Base-by-base conservation (phyloP, 1,140 invertebrate species). In the Drosophila tani region DNA sequence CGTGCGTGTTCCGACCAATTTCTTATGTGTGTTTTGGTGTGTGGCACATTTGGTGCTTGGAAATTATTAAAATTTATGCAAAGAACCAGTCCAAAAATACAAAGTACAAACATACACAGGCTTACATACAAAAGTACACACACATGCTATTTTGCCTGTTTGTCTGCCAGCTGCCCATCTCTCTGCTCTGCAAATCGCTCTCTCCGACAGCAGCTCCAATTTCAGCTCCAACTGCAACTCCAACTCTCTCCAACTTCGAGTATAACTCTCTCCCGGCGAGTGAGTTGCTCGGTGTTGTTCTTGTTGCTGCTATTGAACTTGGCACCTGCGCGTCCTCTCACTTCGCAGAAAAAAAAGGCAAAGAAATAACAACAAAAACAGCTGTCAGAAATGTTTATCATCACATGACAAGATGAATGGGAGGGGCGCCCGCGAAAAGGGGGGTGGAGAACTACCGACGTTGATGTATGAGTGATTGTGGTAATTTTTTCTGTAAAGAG, bases 331-430 rank as follows among this genome's bases (percentile, higher is more conserved):
- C 56, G 29, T 29, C 60, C 58, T n/a, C 64, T 32, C 60, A 49
- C 59, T 38, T 17, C n/a, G 47, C 51, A 38, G 35, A 2, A 38
- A 62, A 49, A 55, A 58, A 66, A 47, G 62, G 27, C 43, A 58
- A 60, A 67, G 19, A 41, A 59, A 71, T 40, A 73, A 59, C 69
- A 73, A 73, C 41, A 41, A 75, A 63, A 80, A 81, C 80, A 82
- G 81, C 81, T 82, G 81, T 79, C 81, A 57, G 50, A 75, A 83
- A 66, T 79, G 69, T 74, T 82, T 82, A 78, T 73, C 53, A 77
- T 73, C 66, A 58, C 55, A 75, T 74, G 68, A 73, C 70, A 73
- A 38, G 77, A 35, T 60, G 24, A 40, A 24, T 24, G 27, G 47
- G 3, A 21, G 21, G 57, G 14, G 17, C 7, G 29, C 2, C 0